Percentiles rank a stretch among this genome's conserved stretches.
Conservation (phyloP, 1,140 invertebrate species). For the Lepidostoma basale region DNA sequence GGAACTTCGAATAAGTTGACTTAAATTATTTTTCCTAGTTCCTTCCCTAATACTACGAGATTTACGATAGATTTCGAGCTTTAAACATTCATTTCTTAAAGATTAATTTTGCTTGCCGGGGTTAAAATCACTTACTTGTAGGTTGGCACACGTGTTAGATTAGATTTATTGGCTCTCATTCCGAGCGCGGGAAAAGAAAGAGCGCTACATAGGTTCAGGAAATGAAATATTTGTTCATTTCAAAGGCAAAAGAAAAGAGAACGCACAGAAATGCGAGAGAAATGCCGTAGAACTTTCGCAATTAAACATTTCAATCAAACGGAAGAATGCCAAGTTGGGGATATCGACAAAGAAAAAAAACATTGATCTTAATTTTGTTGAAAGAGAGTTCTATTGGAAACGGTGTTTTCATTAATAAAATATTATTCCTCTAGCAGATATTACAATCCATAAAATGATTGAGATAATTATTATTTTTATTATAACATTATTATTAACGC, state of each 20-base stretch:
- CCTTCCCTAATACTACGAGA: too few relatives aligned
- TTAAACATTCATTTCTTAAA: background rate
- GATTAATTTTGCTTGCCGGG: background rate
- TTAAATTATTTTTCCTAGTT: too few relatives aligned
- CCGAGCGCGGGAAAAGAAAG: slow-evolving; percentile 35
- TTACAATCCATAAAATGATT: too few relatives aligned
- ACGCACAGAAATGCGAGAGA: background rate
- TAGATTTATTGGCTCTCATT: slow-evolving; percentile 42
- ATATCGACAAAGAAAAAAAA: slow-evolving; percentile 11
- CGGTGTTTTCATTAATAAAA: too few relatives aligned
- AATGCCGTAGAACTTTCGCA: slow-evolving; percentile 13
- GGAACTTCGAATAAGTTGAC: too few relatives aligned
- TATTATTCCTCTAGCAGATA: too few relatives aligned
- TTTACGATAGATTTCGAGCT: background rate
- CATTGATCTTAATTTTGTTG: background rate
- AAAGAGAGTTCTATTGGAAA: background rate
- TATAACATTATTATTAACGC: too few relatives aligned
- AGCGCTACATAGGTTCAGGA: slow-evolving; percentile 38
- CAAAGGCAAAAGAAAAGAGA: slow-evolving; percentile 34
- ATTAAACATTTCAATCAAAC: slow-evolving; percentile 32
- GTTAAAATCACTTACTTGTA: slow-evolving; percentile 14
- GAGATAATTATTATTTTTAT: too few relatives aligned
- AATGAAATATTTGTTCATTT: slow-evolving; percentile 46
- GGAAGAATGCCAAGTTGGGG: background rate
- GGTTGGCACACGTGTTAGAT: slow-evolving; percentile 29